A percentile compares a stretch with the other conserved stretches of the same genome.
Conservation (phyloP, 64 coral and sea anemone genomes). For the Acropora tenuis region DNA sequence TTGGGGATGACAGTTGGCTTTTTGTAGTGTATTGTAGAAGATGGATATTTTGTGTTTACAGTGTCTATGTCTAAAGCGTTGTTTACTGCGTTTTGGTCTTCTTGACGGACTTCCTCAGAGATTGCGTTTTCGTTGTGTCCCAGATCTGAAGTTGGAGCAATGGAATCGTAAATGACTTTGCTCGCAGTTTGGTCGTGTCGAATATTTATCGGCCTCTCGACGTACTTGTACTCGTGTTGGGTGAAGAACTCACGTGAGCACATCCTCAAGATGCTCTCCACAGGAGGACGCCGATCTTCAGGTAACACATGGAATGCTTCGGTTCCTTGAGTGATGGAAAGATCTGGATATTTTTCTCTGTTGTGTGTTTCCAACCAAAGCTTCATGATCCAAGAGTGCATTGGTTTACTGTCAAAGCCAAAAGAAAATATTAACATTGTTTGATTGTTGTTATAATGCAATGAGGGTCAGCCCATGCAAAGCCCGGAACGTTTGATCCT, state of each 20-base stretch:
- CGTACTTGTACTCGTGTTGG: constrained; percentile 14
- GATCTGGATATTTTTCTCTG: constrained; percentile 1
- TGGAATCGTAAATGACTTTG: background rate
- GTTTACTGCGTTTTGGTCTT: too few relatives aligned
- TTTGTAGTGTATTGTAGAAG: too few relatives aligned
- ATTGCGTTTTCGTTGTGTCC: too few relatives aligned
- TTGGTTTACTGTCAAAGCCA: background rate
- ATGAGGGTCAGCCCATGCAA: too few relatives aligned
- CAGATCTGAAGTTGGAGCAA: too few relatives aligned
- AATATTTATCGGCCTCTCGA: background rate
- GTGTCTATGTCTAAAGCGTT: too few relatives aligned
- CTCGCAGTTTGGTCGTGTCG: background rate
- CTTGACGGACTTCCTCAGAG: too few relatives aligned
- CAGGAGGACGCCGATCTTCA: background rate
- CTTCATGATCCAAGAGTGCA: constrained; percentile 35
- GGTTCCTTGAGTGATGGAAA: background rate
- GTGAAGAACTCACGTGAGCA: background rate
- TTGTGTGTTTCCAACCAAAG: constrained; percentile 5
- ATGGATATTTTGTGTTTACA: too few relatives aligned
- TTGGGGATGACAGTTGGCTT: too few relatives aligned
- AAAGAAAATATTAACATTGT: background rate
- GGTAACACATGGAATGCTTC: background rate
- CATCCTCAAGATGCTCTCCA: background rate
- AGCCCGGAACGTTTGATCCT: too few relatives aligned
- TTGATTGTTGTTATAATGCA: background rate